phyloP scores from a whole-genome alignment of 2,113 vertebrate genomes.

The Neogale vison region DNA sequence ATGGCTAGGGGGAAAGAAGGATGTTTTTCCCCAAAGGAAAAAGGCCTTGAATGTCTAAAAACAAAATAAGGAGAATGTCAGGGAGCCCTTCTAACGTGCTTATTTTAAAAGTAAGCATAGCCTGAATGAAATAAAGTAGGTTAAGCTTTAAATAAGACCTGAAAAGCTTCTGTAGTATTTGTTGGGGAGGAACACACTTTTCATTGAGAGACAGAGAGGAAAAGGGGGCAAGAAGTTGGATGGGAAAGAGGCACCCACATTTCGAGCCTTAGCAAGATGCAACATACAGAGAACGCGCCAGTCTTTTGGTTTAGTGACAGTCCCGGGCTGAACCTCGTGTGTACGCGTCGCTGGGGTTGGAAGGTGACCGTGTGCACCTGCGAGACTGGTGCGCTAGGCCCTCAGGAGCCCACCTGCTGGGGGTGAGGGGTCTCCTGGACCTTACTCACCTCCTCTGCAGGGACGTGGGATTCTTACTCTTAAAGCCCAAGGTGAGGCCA shows the following conservation, averaged over 20 bases:
- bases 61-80: not conserved
- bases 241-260: not conserved
- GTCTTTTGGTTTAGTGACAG: not conserved
- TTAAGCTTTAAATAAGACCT: not conserved
- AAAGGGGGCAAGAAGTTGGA: rapidly evolving
- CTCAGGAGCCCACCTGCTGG: rapidly evolving
- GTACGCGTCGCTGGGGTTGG: not conserved
- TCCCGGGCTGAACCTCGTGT: not conserved
- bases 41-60: not conserved
- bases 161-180: rapidly evolving
- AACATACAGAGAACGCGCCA: not conserved
- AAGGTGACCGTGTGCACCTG: rapidly evolving
- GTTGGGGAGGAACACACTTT: not conserved
- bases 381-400: not conserved
- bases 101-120: not conserved
- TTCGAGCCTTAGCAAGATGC: not conserved
- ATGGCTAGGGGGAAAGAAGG: not conserved
- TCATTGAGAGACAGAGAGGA: not conserved
- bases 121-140: not conserved
- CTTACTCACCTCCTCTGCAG: not conserved
- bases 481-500: not conserved
- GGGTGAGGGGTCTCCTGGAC: not conserved
- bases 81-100: not conserved
- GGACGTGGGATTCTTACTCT: not conserved
- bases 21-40: not conserved